phyloP scores from a whole-genome alignment of 2,113 vertebrate genomes.

The Oryzias curvinotus region DNA sequence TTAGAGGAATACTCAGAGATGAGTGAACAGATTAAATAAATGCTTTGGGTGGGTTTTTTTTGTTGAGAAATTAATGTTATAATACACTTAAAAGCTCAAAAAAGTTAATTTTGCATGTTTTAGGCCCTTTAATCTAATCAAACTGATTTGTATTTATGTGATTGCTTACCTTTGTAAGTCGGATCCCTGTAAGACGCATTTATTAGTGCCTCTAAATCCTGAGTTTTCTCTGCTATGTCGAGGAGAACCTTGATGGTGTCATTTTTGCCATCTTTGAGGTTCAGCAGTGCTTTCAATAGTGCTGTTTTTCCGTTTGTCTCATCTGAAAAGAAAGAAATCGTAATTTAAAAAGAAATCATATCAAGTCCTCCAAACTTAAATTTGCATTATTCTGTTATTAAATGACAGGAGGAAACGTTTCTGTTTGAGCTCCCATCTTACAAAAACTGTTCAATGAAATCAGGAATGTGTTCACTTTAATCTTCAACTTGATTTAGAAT shows the following conservation, averaged over 20 bases:
- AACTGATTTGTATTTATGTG: too few relatives aligned
- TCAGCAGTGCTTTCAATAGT: conserved; percentile 87
- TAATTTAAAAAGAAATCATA: too few relatives aligned
- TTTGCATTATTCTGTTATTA: too few relatives aligned
- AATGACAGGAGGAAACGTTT: background rate
- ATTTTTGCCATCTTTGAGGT: conserved; percentile 82
- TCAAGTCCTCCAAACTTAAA: too few relatives aligned
- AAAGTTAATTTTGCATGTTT: too few relatives aligned
- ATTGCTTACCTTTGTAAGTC: conserved; percentile 80
- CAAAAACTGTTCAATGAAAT: background rate
- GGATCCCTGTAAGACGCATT: conserved; percentile 84
- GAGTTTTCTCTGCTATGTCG: conserved; percentile 83
- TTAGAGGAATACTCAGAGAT: too few relatives aligned
- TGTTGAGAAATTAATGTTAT: too few relatives aligned
- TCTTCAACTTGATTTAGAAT: too few relatives aligned
- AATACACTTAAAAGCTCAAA: too few relatives aligned
- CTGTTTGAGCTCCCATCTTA: background rate
- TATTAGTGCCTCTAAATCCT: conserved; percentile 81
- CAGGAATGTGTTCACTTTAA: background rate
- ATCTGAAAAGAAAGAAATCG: conserved; percentile 64
- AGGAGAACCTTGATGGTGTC: conserved; percentile 82
- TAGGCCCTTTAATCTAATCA: too few relatives aligned
- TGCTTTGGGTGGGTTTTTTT: too few relatives aligned
- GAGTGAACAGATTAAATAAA: too few relatives aligned
- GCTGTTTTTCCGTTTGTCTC: conserved; percentile 84